Evolutionary conservation across 2,888 invertebrate species (phyloP), one percentile per base, ranked within the genome.

Genomic region (Metopia argyrocephala): DNA sequence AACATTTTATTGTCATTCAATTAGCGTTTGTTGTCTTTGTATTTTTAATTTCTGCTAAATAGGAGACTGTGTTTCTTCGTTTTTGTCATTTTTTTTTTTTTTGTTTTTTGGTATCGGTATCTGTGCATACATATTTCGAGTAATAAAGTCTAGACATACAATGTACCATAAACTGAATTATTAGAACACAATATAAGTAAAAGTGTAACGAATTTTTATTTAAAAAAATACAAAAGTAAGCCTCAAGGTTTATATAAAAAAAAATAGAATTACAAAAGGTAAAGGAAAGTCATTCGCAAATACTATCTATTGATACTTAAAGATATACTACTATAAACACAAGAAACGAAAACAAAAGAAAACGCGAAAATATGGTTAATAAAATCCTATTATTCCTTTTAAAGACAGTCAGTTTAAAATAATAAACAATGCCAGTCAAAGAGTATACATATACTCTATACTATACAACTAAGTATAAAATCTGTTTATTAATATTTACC

Each of bases 101-200:
- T 27, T 54, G 9, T 52, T 52, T 21, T 9, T 52, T 28, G 7
- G 5, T 31, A 12, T 38, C 28, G 20, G 18, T 31, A 20, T 15
- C 9, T 9, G 9, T 31, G 5, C 31, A 31, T 6, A 48, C 6
- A 6, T 48, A n/a, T 48, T 48, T 15, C 1, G 15, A 48, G 48
- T 48, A n/a, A 73, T 64, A 71, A 78, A 65, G 78, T 78, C 78
- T 73, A 78, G 78, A 78, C 78, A 78, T 68, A n/a, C n/a, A n/a
- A n/a, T n/a, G n/a, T n/a, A n/a, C 61, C 54, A 68, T 61, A 59
- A 73, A 68, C 66, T 68, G 66, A 78, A 78, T 78, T 73, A 78
- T 61, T 61, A 25, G 52, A 46, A 31, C 12, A 21, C 12, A 31
- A 12, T 28, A 21, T 12, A 52, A 52, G 21, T 12, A 52, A 5